Evolutionary conservation across 1,140 invertebrate genomes (phyloP), one percentile per base, ranked within the genome.

Genomic region (Heliothis subflexa): DNA sequence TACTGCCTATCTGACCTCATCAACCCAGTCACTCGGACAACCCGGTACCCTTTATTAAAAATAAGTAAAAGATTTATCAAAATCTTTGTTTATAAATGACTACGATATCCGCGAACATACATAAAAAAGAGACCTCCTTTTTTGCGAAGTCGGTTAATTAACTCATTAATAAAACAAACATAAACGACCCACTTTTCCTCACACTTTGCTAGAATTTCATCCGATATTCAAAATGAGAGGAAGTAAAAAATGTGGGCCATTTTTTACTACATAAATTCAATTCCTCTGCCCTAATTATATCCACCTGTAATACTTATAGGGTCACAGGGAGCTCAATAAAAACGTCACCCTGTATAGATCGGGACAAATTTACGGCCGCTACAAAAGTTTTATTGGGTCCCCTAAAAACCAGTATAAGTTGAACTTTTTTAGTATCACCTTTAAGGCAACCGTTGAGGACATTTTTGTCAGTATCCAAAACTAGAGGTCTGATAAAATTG

Each of bases 211-310:
- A 13, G 14, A 28, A 40, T 72, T 45, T 61, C 57, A 61, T 21
- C 72, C 72, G 16, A 14, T 59, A 59, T 59, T 59, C 28, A 73
- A 73, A 52, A 57, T 45, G 12, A 21, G 45, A 14, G 40, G 21
- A 59, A 14, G 10, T 18, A 50, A 74, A 74, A 74, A 74, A 74
- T 74, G n/a, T n/a, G 45, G 61, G 57, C 57, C 55, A 74, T n/a
- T n/a, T n/a, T n/a, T n/a, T n/a, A n/a, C n/a, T n/a, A n/a, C n/a
- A 61, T 74, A 74, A 74, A 74, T 74, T 74, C 13, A 11, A 21
- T 74, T 49, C 57, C 33, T 16, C 3, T n/a, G 40, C 3, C 72
- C 72, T 74, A 74, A 74, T 74, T 74, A 73, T 73, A 74, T 57
- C 45, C 49, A 61, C 55, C 54, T 74, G 18, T 47, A 61, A 49